Evolutionary conservation across 2,797 vertebrate species (phyloP).

Genomic region (Chelon auratus): DNA sequence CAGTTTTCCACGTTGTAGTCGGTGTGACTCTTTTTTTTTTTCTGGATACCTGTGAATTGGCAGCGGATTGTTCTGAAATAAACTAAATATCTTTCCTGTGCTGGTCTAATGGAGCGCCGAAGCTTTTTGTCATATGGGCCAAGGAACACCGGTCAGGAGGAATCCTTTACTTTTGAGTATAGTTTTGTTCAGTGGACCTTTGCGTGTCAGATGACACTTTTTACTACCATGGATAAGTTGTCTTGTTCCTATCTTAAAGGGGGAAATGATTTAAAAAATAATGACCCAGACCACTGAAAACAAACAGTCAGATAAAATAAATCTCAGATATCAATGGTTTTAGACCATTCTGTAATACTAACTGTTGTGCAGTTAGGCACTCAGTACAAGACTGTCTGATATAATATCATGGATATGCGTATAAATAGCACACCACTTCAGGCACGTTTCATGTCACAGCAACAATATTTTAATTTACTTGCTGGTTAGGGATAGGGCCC

Average conservation of each 20-base stretch:
- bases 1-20: constrained; percentile 40
- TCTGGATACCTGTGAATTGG: constrained; percentile 51
- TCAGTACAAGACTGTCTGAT: no score
- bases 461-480: no score
- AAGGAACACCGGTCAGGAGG: constrained; percentile 51
- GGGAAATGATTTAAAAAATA: no score
- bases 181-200: constrained; percentile 15
- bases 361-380: no score
- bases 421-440: no score
- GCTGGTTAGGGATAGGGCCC: no score
- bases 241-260: not conserved
- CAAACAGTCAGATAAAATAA: no score
- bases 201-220: constrained; percentile 3
- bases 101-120: constrained; percentile 22
- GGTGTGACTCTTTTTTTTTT: constrained; percentile 29
- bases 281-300: no score
- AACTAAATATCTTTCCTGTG: constrained; percentile 34
- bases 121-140: constrained; percentile 45
- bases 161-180: constrained; percentile 38
- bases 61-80: constrained; percentile 56
- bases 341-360: no score
- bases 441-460: no score
- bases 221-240: not conserved
- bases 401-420: no score
- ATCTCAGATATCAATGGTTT: no score